These are phyloP conservation scores for Mesoclemmys tuberculata DNA, from an alignment of 2,113 vertebrate species.

Conservation along the genomic window DNA sequence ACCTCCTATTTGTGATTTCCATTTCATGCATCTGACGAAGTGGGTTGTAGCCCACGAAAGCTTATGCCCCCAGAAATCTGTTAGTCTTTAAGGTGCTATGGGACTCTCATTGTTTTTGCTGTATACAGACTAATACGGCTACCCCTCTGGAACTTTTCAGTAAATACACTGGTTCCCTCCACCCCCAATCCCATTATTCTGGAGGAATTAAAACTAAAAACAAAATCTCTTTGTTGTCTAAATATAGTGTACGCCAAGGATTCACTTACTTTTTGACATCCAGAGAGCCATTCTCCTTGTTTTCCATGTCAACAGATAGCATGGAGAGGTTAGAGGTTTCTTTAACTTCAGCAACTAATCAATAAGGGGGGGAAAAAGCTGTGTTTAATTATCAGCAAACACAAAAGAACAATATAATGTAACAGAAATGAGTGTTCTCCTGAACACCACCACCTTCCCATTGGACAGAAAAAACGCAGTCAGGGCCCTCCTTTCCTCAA, in stretches of 20 bases:
- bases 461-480: background rate
- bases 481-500: constrained; percentile 27
- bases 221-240: constrained; percentile 41
- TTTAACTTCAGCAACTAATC: constrained; percentile 80
- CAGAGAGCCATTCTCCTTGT: constrained; percentile 94
- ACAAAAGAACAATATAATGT: constrained; percentile 19
- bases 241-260: constrained; percentile 30
- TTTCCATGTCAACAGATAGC: constrained; percentile 90
- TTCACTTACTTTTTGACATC: constrained; percentile 91
- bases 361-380: constrained; percentile 55
- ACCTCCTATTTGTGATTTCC: no score
- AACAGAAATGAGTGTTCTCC: constrained; percentile 51
- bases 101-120: no score
- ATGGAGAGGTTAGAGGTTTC: constrained; percentile 74
- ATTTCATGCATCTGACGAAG: no score
- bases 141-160: no score
- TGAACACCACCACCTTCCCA: constrained; percentile 32
- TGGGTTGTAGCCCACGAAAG: no score
- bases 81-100: no score
- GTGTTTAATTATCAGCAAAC: constrained; percentile 66
- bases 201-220: constrained; percentile 45
- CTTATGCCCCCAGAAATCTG: no score
- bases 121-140: no score
- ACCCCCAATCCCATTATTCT: background rate
- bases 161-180: background rate